Base-by-base conservation (phyloP, 1,140 invertebrate genomes). In the Phenacoccus solenopsis region DNA sequence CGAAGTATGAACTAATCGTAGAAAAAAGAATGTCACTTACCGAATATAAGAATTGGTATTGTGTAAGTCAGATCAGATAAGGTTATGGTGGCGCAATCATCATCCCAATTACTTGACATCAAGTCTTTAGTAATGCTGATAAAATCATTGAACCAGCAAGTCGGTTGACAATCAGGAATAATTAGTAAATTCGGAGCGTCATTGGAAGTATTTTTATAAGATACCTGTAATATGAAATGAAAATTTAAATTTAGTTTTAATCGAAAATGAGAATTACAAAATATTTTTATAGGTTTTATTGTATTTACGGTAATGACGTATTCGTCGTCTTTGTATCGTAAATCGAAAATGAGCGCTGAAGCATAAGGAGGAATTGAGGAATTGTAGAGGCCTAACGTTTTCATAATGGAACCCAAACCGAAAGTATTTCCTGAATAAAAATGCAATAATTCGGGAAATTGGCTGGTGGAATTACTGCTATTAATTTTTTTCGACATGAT, bases 81-180 rank as follows among this genome's bases (percentile, higher is more conserved):
- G 4, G 59, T 24, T 3, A 64, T 20, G 9, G 25, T 64, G 4
- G 2, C 5, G 59, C 59, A 64, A 25, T 64, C 10, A 27, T 20
- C 20, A 64, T 64, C 59, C 59, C 59, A 64, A 16, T 64, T 24
- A 1, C 12, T 10, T 3, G 20, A 3, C 22, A 61, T 22, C 1
- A 61, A 24, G 21, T 59, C 25, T 2, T 3, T 20, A 1, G 69
- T 70, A 13, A 70, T 32, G n/a, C 25, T 30, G n/a, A 70, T 20
- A 22, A 70, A 70, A 2, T 61, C 12, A 7, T 27, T 32, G 22
- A 61, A 61, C 4, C 25, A n/a, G 28, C 69, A 70, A 20, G 20
- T 49, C 16, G 49, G 28, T 5, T 64, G 56, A 30, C 69, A 70
- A 20, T 59, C 21, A 27, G 69, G 49, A 7, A 70, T 70, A 4